Conservation (phyloP, 2,797 vertebrate species). For the Diplodus puntazzo region DNA sequence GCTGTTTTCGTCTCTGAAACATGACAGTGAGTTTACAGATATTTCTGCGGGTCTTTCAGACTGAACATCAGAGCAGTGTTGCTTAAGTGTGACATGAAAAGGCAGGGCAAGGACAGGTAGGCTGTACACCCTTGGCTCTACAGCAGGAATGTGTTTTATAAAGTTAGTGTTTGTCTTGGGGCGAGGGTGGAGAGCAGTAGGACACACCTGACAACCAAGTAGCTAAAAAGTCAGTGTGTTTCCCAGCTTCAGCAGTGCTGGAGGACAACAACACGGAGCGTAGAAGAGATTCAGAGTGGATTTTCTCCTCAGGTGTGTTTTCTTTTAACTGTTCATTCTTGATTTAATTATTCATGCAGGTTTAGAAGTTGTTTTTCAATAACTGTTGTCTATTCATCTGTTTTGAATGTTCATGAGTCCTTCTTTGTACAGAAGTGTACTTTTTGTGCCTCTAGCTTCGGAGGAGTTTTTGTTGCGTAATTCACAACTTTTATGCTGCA, state of each 20-base stretch:
- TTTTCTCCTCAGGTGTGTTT: conserved; percentile 27
- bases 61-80: not conserved
- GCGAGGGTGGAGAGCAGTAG: conserved; percentile 50
- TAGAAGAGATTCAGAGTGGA: not conserved
- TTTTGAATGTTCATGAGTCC: not conserved
- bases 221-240: not conserved
- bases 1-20: not conserved
- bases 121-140: conserved; percentile 6
- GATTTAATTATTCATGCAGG: not conserved
- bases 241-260: conserved; percentile 5
- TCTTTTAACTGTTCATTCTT: not conserved
- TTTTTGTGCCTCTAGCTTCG: not conserved
- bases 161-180: conserved; percentile 35
- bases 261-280: not conserved
- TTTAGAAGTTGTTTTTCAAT: not conserved
- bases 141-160: conserved; percentile 59
- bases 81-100: not conserved
- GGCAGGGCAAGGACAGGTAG: not conserved
- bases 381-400: not conserved
- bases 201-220: conserved; percentile 20
- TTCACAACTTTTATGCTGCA: not conserved
- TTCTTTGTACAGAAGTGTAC: not conserved
- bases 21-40: not conserved
- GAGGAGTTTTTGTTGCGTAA: not conserved
- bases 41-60: not conserved